Evolutionary conservation across 1,140 invertebrate species (phyloP), one percentile per base, ranked within the genome.

Genomic region (Pseudomyrmex concolor): DNA sequence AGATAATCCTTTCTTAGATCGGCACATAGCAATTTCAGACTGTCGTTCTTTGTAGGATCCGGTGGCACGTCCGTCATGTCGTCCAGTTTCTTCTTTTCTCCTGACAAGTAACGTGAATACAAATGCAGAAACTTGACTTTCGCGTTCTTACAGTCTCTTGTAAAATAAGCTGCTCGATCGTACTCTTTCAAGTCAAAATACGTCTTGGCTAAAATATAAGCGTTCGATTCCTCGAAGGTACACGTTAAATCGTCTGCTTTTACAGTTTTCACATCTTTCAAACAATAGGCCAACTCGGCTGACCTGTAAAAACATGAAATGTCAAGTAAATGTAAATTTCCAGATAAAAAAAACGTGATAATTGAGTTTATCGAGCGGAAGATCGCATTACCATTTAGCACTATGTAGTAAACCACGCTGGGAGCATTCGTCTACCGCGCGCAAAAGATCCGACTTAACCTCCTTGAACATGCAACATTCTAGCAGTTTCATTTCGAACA

Each of bases 181-280:
- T 98, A 99, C 93, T 99, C 98, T 89, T 98, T 97, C 15, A 97
- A 94, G 94, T 99, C 98, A 93, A 99, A 99, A 91, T 98, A 98
- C 88, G 96, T 97, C 93, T 98, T 98, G 0, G 98, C 97, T 76
- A 99, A 91, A 43, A 96, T 95, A 91, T 98, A 99, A 9, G 95
- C 94, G 89, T 97, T 96, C 68, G 96, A 95, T 90, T 97, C 96
- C 13, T 95, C 93, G 57, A 89, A 89, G 62, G 93, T 4, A 93
- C 90, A 19, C 0, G 92, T 88, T 45, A 91, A 73, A 60, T 92
- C 92, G 55, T 92, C 90, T 5, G 89, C 43, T 62, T 95, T 93
- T 34, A 34, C 70, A 96, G 89, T 90, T 96, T 95, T 15, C 34
- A 97, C 94, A 89, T 97, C 95, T 90, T 95, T 95, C 66, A 98